A percentile compares a stretch with the other conserved stretches of the same genome.
phyloP scores from a whole-genome alignment of 2,113 vertebrate genomes.

The Barbus barbus region DNA sequence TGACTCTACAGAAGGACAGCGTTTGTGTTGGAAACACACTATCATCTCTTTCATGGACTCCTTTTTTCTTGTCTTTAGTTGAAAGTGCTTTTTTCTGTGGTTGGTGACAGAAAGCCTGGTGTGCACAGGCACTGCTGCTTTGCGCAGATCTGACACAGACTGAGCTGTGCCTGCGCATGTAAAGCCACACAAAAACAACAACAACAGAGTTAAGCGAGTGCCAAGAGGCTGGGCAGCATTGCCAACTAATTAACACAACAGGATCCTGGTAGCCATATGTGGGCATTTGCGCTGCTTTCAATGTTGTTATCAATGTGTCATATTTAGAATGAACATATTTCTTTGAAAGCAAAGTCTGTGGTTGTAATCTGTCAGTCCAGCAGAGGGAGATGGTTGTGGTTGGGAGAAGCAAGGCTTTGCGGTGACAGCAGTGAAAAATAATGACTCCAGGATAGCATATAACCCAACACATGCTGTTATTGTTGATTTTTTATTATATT shows the following conservation, averaged over 20 bases:
- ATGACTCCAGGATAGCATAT: constrained; percentile 16
- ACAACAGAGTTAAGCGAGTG: constrained; percentile 36
- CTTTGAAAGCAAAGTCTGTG: constrained; percentile 28
- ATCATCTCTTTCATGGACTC: not conserved
- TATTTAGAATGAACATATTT: not conserved
- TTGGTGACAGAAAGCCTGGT: constrained; percentile 37
- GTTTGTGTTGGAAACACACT: constrained; percentile 69
- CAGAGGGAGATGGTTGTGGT: constrained; percentile 28
- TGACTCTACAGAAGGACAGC: constrained; percentile 77
- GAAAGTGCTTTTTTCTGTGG: constrained; percentile 46
- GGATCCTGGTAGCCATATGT: constrained; percentile 32
- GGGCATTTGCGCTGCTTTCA: constrained; percentile 21
- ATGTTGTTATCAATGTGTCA: constrained; percentile 1
- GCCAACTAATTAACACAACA: constrained; percentile 32
- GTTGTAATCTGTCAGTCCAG: constrained; percentile 22
- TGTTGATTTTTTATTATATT: not conserved
- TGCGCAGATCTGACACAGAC: constrained; percentile 47
- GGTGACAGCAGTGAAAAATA: constrained; percentile 2
- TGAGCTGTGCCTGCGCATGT: constrained; percentile 54
- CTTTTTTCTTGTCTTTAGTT: constrained; percentile 42
- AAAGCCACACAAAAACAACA: constrained; percentile 59
- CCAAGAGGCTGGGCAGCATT: constrained; percentile 36
- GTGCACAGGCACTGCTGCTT: constrained; percentile 51
- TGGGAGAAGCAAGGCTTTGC: constrained; percentile 1
- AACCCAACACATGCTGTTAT: not conserved